Percentiles rank a stretch among this genome's conserved stretches.
Conservation (phyloP, 2,113 vertebrate genomes). For the Gallinago media region DNA sequence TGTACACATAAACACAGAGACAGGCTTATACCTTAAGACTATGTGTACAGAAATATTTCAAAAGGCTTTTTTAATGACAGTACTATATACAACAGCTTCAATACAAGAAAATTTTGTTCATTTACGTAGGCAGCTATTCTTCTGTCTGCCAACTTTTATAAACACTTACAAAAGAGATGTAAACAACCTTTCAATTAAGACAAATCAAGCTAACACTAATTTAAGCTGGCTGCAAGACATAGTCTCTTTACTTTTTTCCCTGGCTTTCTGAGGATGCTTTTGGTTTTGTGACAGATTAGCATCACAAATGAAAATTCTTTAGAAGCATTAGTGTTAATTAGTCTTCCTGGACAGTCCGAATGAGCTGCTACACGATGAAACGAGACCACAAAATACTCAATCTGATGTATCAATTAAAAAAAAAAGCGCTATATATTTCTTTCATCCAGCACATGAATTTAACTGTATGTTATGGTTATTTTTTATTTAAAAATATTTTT, state of each 20-base stretch:
- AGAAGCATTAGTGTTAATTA: slow-evolving; percentile 45
- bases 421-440: not conserved
- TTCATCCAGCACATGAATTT: not conserved
- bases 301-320: slow-evolving; percentile 19
- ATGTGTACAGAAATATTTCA: not conserved
- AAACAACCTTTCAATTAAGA: slow-evolving; percentile 39
- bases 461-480: not conserved
- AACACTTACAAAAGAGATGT: slow-evolving; percentile 27
- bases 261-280: not conserved
- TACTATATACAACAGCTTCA: not conserved
- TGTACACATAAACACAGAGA: not conserved
- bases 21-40: not conserved
- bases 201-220: slow-evolving; percentile 29
- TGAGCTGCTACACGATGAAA: slow-evolving; percentile 22
- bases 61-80: slow-evolving; percentile 13
- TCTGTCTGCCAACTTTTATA: slow-evolving; percentile 24
- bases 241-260: not conserved
- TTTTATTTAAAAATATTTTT: not conserved
- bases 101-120: slow-evolving; percentile 38
- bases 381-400: not conserved
- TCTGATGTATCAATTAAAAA: not conserved
- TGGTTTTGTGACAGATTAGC: slow-evolving; percentile 12
- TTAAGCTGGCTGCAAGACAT: slow-evolving; percentile 6
- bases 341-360: slow-evolving; percentile 23
- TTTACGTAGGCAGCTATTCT: not conserved